Evolutionary conservation across 2,888 invertebrate species (phyloP).

Genomic region (Deilephila elpenor): DNA sequence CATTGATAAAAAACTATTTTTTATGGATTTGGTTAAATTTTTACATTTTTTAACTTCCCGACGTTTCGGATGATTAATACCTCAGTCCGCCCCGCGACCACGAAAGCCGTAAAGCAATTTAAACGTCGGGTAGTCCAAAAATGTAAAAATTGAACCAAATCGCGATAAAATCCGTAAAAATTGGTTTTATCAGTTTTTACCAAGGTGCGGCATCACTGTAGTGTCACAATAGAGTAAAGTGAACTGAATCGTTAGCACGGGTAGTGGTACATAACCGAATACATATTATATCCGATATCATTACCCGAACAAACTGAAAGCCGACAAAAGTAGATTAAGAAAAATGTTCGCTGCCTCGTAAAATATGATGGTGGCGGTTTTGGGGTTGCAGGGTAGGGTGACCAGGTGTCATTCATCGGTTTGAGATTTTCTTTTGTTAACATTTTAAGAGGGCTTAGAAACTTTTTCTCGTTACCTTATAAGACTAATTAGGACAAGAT

Average conservation of each 20-base stretch:
- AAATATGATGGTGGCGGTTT: conserved; percentile 64
- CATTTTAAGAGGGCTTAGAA: too few species aligned
- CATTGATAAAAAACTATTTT: too few species aligned
- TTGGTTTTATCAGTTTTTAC: not conserved
- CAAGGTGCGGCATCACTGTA: not conserved
- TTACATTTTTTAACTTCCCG: too few species aligned
- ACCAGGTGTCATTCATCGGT: conserved; percentile 35
- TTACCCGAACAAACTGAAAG: conserved; percentile 40
- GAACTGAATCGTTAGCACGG: not conserved
- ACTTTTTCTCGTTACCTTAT: too few species aligned
- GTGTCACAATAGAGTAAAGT: not conserved
- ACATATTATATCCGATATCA: conserved; percentile 20
- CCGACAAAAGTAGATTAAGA: conserved; percentile 67
- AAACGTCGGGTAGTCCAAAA: too few species aligned
- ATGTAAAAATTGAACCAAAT: too few species aligned
- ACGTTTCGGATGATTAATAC: too few species aligned
- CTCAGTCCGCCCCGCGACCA: too few species aligned
- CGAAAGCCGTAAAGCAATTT: too few species aligned
- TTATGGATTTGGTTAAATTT: too few species aligned
- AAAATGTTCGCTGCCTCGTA: conserved; percentile 69
- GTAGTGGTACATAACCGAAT: conserved; percentile 10
- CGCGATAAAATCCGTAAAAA: too few species aligned
- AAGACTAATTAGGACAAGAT: too few species aligned
- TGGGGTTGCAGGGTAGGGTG: conserved; percentile 55
- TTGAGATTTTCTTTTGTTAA: not conserved